Percentiles rank a stretch among this genome's conserved stretches.
Conservation (phyloP, 2,113 vertebrate species). For the Craseonycteris thonglongyai region DNA sequence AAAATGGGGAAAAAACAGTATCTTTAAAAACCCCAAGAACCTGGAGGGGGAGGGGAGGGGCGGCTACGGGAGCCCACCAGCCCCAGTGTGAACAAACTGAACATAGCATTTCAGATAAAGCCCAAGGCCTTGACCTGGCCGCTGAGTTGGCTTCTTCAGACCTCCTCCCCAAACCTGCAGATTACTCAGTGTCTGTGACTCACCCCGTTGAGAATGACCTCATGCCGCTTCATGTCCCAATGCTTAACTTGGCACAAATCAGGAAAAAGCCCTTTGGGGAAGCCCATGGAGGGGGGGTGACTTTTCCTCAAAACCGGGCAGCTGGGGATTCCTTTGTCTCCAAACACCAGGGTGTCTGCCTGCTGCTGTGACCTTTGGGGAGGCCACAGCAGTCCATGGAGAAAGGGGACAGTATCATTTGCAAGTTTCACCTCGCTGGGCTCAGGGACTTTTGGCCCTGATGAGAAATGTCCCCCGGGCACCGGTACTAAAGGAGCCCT, state of each 20-base stretch:
- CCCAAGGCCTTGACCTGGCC: background rate
- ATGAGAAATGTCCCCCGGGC: conserved; percentile 51
- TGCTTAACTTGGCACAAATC: background rate
- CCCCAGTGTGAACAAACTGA: background rate
- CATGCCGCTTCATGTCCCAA: background rate
- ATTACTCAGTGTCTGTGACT: background rate
- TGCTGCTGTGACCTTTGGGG: background rate
- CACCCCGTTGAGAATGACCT: background rate
- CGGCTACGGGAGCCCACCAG: background rate
- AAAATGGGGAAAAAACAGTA: too few species aligned
- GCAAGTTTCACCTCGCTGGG: conserved; percentile 32
- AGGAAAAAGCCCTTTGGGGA: background rate
- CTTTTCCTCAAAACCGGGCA: background rate
- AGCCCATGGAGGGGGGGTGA: background rate
- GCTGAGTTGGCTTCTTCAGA: background rate
- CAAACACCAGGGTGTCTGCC: background rate
- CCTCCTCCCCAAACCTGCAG: background rate
- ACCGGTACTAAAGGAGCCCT: background rate
- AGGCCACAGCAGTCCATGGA: background rate
- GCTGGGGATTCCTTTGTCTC: background rate
- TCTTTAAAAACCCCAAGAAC: too few species aligned
- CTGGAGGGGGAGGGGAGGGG: too few species aligned
- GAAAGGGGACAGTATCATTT: background rate
- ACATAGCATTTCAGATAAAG: background rate
- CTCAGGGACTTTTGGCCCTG: conserved; percentile 17